Percentiles rank a stretch among this genome's conserved stretches.
These are phyloP conservation scores for Myocastor coypus DNA, from an alignment of 2,113 vertebrate genomes.

Conservation along the genomic window DNA sequence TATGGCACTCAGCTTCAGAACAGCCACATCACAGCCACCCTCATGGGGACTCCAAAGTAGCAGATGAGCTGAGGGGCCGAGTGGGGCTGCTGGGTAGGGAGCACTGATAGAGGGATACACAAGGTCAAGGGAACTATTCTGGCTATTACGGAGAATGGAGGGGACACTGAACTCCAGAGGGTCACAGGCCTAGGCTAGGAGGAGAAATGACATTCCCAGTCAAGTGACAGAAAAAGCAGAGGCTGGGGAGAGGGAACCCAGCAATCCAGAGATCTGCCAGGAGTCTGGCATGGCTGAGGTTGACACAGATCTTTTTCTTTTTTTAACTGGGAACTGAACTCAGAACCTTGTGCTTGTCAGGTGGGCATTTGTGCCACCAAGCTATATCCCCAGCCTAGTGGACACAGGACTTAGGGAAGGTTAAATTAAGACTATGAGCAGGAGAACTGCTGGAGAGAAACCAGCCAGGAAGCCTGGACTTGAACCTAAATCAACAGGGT, in stretches of 20 bases:
- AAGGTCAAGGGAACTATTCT: background rate
- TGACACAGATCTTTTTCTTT: background rate
- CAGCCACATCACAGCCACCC: background rate
- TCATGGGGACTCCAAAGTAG: too few relatives aligned
- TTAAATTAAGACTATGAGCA: background rate
- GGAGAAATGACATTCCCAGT: background rate
- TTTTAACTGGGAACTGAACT: too few relatives aligned
- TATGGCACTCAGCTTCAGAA: background rate
- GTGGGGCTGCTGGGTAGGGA: background rate
- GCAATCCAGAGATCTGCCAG: background rate
- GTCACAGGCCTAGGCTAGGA: background rate
- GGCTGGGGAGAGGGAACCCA: background rate
- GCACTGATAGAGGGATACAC: fast-evolving
- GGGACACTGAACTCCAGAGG: background rate
- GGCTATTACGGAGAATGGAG: background rate
- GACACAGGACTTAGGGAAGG: background rate
- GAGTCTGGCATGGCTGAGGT: background rate
- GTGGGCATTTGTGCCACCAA: too few relatives aligned
- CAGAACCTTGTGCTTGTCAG: too few relatives aligned
- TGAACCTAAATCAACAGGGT: constrained; percentile 43
- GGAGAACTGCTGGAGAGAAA: background rate
- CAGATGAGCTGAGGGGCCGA: background rate
- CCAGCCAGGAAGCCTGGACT: constrained; percentile 9
- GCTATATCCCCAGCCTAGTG: too few relatives aligned
- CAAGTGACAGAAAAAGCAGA: background rate